A percentile compares a stretch with the other conserved stretches of the same genome.
Evolutionary conservation across 2,797 vertebrate species (phyloP).

Genomic region (Pampus argenteus): DNA sequence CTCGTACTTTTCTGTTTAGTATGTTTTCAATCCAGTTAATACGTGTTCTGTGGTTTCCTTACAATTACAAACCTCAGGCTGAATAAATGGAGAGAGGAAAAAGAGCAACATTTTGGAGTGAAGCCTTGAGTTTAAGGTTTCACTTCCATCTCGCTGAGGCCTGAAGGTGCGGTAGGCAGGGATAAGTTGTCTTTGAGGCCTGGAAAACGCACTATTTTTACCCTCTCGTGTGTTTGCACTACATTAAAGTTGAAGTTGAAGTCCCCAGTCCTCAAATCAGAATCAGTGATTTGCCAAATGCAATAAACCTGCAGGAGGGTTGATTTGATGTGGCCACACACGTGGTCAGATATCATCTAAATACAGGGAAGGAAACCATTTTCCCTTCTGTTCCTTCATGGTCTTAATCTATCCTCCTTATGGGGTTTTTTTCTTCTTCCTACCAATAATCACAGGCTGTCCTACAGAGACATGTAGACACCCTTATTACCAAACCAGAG

Average conservation of each 20-base stretch:
- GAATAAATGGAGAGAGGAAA: not conserved
- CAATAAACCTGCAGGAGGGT: constrained; percentile 6
- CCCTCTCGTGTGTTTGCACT: not conserved
- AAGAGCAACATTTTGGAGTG: not conserved
- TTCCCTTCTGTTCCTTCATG: constrained; percentile 4
- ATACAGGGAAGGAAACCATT: constrained; percentile 16
- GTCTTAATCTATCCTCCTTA: constrained; percentile 31
- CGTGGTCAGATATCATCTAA: constrained; percentile 34
- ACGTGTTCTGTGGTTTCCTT: constrained; percentile 6
- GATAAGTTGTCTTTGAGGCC: constrained; percentile 20
- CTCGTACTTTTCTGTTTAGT: not conserved
- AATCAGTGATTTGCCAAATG: constrained; percentile 26
- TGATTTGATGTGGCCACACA: constrained; percentile 33
- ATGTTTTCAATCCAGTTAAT: not conserved
- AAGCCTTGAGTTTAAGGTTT: not conserved
- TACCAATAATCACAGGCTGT: constrained; percentile 34
- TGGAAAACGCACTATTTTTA: constrained; percentile 19
- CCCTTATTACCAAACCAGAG: constrained; percentile 24
- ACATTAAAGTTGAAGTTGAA: not conserved
- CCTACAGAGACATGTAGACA: constrained; percentile 36
- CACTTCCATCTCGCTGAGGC: not conserved
- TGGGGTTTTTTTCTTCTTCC: constrained; percentile 30
- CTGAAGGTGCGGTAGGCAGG: not conserved
- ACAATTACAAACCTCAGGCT: not conserved
- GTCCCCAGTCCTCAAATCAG: constrained; percentile 7